Percentiles rank a stretch among this genome's conserved stretches.
Evolutionary conservation across 2,888 invertebrate genomes (phyloP).

Genomic region (Oxystoma pomonae): DNA sequence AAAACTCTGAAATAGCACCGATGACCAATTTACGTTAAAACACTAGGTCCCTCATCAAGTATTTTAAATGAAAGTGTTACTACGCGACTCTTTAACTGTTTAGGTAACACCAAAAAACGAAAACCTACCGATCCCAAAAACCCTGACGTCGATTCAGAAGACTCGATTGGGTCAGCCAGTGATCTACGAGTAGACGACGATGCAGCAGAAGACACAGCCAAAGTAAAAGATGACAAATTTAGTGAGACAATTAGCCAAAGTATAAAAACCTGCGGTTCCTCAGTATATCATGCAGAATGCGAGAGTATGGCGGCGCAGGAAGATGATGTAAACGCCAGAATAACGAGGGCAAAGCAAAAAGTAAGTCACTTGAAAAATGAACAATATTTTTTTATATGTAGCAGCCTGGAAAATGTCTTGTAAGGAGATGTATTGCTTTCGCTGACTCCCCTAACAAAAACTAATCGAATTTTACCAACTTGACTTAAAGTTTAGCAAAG

Average conservation of each 20-base stretch:
- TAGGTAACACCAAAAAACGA: not conserved
- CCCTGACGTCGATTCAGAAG: slow-evolving; percentile 54
- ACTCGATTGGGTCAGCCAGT: slow-evolving; percentile 69
- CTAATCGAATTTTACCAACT: too few species aligned
- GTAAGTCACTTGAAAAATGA: not conserved
- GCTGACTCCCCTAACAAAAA: too few species aligned
- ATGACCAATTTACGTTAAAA: too few species aligned
- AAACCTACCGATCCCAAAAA: slow-evolving; percentile 30
- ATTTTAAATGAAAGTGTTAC: too few species aligned
- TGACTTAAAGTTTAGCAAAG: too few species aligned
- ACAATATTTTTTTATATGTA: too few species aligned
- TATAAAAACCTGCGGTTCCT: slow-evolving; percentile 63
- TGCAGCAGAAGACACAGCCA: slow-evolving; percentile 47
- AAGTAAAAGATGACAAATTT: slow-evolving; percentile 45
- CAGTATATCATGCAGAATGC: slow-evolving; percentile 68
- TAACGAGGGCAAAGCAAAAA: slow-evolving; percentile 50
- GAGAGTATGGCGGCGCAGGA: slow-evolving; percentile 63
- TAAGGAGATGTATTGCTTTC: too few species aligned
- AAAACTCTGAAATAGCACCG: too few species aligned
- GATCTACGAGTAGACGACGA: slow-evolving; percentile 58
- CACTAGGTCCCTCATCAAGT: too few species aligned
- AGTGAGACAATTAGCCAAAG: slow-evolving; percentile 59
- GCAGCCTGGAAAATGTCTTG: too few species aligned
- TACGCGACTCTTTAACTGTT: too few species aligned
- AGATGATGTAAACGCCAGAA: slow-evolving; percentile 54